phyloP scores from a whole-genome alignment of 2,888 invertebrate genomes.

The Sphecodes monilicornis region DNA sequence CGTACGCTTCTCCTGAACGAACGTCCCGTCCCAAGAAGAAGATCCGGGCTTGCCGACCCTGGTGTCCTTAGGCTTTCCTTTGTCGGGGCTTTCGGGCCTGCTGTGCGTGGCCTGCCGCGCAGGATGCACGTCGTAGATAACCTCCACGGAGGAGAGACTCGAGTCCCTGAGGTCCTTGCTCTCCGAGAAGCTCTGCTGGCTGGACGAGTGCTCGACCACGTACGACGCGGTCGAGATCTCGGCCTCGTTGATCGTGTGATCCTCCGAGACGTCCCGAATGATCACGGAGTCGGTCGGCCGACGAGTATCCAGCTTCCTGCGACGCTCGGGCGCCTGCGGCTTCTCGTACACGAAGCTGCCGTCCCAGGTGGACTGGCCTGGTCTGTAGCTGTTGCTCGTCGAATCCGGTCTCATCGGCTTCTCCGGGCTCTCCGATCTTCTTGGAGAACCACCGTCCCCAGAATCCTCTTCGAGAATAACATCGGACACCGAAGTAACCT shows the following conservation, averaged over 20 bases:
- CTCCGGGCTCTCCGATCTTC: constrained; percentile 24
- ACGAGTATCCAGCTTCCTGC: constrained; percentile 44
- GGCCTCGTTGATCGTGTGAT: constrained; percentile 80
- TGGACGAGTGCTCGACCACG: constrained; percentile 79
- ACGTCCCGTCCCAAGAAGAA: constrained; percentile 80
- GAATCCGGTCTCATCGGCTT: constrained; percentile 27
- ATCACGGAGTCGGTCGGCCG: constrained; percentile 80
- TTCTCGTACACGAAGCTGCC: constrained; percentile 86
- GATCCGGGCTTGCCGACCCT: constrained; percentile 74
- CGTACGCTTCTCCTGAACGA: constrained; percentile 67
- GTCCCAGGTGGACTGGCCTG: constrained; percentile 85
- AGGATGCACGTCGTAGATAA: constrained; percentile 42
- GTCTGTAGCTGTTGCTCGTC: constrained; percentile 69
- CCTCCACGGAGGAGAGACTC: constrained; percentile 68
- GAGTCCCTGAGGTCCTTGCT: constrained; percentile 71
- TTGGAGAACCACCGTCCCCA: not conserved
- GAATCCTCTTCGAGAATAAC: constrained; percentile 77
- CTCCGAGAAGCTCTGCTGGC: constrained; percentile 77
- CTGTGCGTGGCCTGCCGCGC: constrained; percentile 28
- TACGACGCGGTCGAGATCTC: constrained; percentile 77
- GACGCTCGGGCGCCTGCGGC: constrained; percentile 71
- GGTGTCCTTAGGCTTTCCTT: constrained; percentile 61
- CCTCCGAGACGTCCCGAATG: constrained; percentile 67
- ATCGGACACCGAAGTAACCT: constrained; percentile 76
- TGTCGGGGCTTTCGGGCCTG: constrained; percentile 70